A percentile compares a stretch with the other conserved stretches of the same genome.
Evolutionary conservation across 2,797 vertebrate species (phyloP).

Genomic region (Vireo griseus): DNA sequence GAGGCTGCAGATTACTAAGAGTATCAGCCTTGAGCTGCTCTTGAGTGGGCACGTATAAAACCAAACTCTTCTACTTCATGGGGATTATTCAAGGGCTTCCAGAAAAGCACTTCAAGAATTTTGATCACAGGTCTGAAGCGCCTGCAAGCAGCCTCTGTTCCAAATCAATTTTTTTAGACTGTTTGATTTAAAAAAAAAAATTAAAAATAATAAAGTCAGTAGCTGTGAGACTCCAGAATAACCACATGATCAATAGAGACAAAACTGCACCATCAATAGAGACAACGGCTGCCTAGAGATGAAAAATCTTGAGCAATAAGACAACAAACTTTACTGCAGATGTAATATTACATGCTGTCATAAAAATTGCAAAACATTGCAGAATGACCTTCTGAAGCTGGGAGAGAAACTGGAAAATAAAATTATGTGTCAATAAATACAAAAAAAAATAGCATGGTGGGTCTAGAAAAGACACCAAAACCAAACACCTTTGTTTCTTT

Average conservation of each 20-base stretch:
- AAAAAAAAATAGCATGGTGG: rapidly evolving
- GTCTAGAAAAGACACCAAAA: background rate
- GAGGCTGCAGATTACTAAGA: background rate
- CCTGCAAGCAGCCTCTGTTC: background rate
- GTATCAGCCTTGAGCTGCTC: background rate
- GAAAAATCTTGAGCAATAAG: background rate
- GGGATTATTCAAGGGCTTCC: background rate
- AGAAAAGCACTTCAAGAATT: background rate
- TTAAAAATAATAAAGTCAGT: background rate
- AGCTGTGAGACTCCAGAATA: background rate
- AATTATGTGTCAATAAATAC: background rate
- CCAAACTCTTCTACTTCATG: background rate
- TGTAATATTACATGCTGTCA: background rate
- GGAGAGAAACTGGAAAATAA: background rate
- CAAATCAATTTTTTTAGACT: background rate
- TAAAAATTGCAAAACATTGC: background rate
- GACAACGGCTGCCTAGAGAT: background rate
- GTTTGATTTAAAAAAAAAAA: background rate
- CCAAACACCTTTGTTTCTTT: background rate
- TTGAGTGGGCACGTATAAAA: background rate
- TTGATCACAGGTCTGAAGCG: background rate
- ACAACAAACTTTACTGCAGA: background rate
- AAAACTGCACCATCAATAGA: background rate
- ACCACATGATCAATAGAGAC: background rate
- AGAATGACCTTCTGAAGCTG: background rate